These are phyloP conservation scores for Onchidella celtica DNA, from an alignment of 2,888 invertebrate genomes.

Conservation along the genomic window DNA sequence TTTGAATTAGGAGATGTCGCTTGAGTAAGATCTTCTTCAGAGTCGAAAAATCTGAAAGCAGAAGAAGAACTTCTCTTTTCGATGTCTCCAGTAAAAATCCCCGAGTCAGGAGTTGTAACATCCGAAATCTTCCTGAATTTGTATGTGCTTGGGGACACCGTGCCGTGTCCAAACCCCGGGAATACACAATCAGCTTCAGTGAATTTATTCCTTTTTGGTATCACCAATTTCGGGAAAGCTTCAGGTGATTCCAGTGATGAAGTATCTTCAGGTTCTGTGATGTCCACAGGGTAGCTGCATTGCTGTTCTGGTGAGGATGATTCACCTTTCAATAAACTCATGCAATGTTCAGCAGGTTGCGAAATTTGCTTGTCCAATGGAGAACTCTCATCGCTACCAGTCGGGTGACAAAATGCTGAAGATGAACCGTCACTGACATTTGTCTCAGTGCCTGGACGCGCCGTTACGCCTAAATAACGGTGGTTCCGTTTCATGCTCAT, in stretches of 20 bases:
- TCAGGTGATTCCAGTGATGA: neutral
- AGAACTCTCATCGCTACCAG: too few relatives aligned
- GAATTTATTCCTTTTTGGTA: neutral
- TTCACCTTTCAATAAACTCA: neutral
- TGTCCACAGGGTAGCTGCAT: too few relatives aligned
- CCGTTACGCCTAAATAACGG: neutral
- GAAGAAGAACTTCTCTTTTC: constrained; percentile 1
- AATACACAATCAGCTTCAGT: neutral
- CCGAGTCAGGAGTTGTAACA: neutral
- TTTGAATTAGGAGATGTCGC: neutral
- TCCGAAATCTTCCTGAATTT: neutral
- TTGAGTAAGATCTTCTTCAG: neutral
- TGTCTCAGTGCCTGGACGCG: neutral
- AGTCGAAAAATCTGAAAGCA: constrained; percentile 4
- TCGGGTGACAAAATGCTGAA: neutral
- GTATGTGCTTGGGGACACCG: neutral
- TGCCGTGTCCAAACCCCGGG: neutral
- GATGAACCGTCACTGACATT: neutral
- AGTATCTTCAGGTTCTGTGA: too few relatives aligned
- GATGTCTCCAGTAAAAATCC: constrained; percentile 3
- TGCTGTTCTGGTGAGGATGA: too few relatives aligned
- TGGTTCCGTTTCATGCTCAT: constrained; percentile 8
- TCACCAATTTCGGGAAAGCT: neutral
- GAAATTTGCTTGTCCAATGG: neutral
- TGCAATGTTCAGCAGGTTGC: neutral